Evolutionary conservation across 2,113 vertebrate genomes (phyloP), one percentile per base, ranked within the genome.

Genomic region (Calidris pygmaea): DNA sequence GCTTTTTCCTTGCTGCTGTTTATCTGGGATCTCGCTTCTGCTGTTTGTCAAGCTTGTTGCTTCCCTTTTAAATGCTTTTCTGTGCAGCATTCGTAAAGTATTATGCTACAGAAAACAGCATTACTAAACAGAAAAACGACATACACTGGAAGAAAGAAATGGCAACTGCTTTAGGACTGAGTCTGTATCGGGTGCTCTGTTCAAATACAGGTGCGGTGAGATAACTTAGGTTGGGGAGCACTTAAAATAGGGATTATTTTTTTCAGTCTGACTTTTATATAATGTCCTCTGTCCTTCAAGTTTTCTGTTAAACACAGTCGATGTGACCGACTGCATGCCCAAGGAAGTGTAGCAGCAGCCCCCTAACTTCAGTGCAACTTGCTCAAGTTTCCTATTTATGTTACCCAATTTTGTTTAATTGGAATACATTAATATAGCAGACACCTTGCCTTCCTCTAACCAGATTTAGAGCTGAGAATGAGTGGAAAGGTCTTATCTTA

Each of bases 401-500:
- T 74, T 79, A 43, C 67, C 12, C 37, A 73, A 59, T 87, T 72
- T 87, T 66, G 35, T 62, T 94, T 90, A 94, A 87, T 55, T 90
- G 39, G 83, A 94, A 88, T 86, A 67, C 73, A 82, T 97, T 96
- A 90, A 87, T 70, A 90, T 45, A 96, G 70, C 68, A 94, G 77
- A 88, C 71, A 81, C 56, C 59, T 85, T 90, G 50, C 73, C 52
- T 95, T 92, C 48, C 7, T 80, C 45, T 95, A 94, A 93, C 85
- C 62, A 76, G 70, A 94, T 97, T 96, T 97, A 88, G 87, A 71
- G 76, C 96, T 95, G 65, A 63, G 65, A 95, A 95, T 86, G 62
- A 93, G 89, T 94, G 67, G 85, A 87, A 96, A 96, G 87, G 75
- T 95, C 89, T 97, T 92, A 79, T 71, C 81, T 95, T 96, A 97